Evolutionary conservation across 1,140 invertebrate species (phyloP).

Genomic region (Olivierus martensii): DNA sequence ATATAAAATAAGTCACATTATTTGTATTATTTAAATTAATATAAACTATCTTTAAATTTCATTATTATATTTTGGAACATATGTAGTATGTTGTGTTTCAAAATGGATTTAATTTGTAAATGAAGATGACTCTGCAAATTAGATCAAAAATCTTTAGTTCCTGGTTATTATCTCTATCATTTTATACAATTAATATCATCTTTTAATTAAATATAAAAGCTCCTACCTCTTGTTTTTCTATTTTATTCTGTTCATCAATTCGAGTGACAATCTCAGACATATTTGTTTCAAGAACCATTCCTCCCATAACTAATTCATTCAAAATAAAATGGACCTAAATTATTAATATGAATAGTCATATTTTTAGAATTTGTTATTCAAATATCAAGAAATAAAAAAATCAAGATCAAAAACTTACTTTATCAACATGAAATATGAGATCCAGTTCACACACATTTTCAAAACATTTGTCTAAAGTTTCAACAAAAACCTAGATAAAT

Average conservation of each 20-base stretch:
- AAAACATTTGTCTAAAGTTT: conserved; percentile 97
- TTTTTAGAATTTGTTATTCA: background rate
- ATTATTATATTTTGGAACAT: no score
- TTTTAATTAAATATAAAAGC: no score
- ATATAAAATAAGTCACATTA: no score
- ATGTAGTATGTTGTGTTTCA: no score
- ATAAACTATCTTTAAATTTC: no score
- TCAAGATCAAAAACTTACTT: conserved; percentile 37
- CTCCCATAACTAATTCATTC: conserved; percentile 96
- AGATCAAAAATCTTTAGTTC: no score
- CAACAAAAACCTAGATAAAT: conserved; percentile 73
- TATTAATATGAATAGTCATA: background rate
- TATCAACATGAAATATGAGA: conserved; percentile 98
- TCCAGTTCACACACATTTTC: conserved; percentile 99
- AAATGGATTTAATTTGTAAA: no score
- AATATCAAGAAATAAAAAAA: background rate
- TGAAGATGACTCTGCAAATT: no score
- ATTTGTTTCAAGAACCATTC: conserved; percentile 99
- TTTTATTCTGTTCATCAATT: conserved; percentile 94
- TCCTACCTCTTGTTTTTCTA: conserved; percentile 88
- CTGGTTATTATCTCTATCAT: no score
- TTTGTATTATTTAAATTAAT: no score
- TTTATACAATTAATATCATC: no score
- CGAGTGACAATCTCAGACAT: conserved; percentile 95
- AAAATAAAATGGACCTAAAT: conserved; percentile 85